A percentile compares a stretch with the other conserved stretches of the same genome.
These are phyloP conservation scores for Drosophila setifemur DNA, from an alignment of 1,140 invertebrate genomes.

Conservation along the genomic window DNA sequence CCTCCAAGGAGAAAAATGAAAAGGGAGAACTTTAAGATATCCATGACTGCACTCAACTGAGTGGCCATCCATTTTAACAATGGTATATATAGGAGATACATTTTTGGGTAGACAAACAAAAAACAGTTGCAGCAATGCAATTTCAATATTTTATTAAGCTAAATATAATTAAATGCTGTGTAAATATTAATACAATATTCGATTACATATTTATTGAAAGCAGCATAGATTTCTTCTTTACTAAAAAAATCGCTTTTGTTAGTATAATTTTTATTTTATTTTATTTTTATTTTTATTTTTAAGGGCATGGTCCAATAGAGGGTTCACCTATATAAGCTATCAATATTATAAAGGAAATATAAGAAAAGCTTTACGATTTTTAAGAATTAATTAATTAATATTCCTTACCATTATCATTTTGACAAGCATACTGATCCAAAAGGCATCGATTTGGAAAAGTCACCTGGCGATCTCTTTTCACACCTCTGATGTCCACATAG, in stretches of 20 bases:
- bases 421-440: not conserved
- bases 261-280: no score
- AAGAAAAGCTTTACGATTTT: not conserved
- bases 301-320: constrained; percentile 1
- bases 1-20: not conserved
- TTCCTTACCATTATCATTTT: not conserved
- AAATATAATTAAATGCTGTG: no score
- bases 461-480: not conserved
- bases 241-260: not conserved
- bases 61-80: no score
- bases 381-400: not conserved
- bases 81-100: no score
- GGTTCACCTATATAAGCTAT: constrained; percentile 32
- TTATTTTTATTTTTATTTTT: not conserved
- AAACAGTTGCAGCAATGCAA: no score
- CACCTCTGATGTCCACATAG: not conserved
- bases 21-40: not conserved
- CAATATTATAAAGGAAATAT: not conserved
- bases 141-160: no score
- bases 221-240: no score
- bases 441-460: not conserved
- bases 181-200: no score
- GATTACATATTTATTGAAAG: no score
- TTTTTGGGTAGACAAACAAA: no score
- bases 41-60: no score